Conservation (phyloP, 2,113 vertebrate species). For the Illadopsis cleaveri region DNA sequence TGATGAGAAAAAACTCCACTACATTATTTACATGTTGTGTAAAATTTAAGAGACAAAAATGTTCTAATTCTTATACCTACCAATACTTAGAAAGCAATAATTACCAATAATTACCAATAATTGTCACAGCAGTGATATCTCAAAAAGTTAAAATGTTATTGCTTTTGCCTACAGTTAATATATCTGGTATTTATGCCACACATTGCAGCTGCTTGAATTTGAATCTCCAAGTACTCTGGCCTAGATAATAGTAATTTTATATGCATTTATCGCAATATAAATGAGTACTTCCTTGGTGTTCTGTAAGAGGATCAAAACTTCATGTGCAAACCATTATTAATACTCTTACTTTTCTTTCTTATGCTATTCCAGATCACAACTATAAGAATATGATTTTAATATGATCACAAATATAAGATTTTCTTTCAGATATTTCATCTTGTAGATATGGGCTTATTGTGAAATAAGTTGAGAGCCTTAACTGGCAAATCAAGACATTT, state of each 20-base stretch:
- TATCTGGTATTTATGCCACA: not conserved
- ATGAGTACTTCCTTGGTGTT: not conserved
- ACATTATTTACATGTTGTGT: not conserved
- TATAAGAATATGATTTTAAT: not conserved
- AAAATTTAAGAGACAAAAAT: not conserved
- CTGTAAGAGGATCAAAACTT: not conserved
- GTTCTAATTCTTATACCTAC: not conserved
- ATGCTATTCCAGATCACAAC: not conserved
- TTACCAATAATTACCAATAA: not conserved
- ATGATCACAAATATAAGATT: not conserved
- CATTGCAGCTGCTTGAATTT: not conserved
- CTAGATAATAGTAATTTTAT: not conserved
- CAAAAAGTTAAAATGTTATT: not conserved
- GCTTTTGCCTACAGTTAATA: not conserved
- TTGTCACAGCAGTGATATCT: not conserved
- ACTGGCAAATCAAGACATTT: not conserved
- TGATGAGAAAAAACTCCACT: fast-evolving
- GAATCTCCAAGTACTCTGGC: not conserved
- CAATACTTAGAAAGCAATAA: not conserved
- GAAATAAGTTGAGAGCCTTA: not conserved
- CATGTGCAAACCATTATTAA: not conserved
- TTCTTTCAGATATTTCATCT: not conserved
- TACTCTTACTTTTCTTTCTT: not conserved
- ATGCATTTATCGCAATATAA: not conserved
- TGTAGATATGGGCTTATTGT: not conserved